Conservation (phyloP, 1,140 invertebrate species). For the Colletes latitarsis region DNA sequence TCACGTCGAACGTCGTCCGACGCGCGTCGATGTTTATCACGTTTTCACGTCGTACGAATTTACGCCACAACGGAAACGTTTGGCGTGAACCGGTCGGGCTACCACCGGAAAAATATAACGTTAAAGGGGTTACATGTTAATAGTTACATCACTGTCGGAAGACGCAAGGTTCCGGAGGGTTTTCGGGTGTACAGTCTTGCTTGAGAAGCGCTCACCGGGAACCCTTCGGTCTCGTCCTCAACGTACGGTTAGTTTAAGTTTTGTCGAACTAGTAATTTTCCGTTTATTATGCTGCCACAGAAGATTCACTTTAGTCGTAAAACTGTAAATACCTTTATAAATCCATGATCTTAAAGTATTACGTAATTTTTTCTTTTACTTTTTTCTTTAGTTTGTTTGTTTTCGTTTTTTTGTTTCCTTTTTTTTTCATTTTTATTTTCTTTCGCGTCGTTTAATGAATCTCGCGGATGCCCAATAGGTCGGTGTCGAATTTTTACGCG, state of each 20-base stretch:
- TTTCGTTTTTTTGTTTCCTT: slow-evolving; percentile 6
- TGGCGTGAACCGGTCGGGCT: slow-evolving; percentile 46
- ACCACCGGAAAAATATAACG: slow-evolving; percentile 80
- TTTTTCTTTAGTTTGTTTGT: slow-evolving; percentile 19
- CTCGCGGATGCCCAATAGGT: slow-evolving; percentile 62
- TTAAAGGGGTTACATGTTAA: slow-evolving; percentile 79
- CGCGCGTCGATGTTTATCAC: not conserved
- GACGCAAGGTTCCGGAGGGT: slow-evolving; percentile 58
- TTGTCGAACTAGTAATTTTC: slow-evolving; percentile 74
- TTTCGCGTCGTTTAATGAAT: slow-evolving; percentile 42
- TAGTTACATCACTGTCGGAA: slow-evolving; percentile 79
- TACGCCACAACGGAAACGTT: not conserved
- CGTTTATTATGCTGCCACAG: slow-evolving; percentile 76
- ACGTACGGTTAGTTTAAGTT: slow-evolving; percentile 77
- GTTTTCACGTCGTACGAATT: too few relatives aligned
- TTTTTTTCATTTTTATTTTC: slow-evolving; percentile 5
- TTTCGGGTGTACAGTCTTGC: slow-evolving; percentile 35
- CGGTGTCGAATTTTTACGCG: slow-evolving; percentile 65
- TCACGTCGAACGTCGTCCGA: slow-evolving; percentile 52
- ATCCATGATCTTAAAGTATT: slow-evolving; percentile 77
- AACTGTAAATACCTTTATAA: slow-evolving; percentile 79
- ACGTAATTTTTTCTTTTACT: slow-evolving; percentile 62
- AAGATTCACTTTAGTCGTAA: slow-evolving; percentile 73
- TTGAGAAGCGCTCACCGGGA: slow-evolving; percentile 15
- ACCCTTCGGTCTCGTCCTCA: slow-evolving; percentile 64